Evolutionary conservation across 2,888 invertebrate species (phyloP), one percentile per base, ranked within the genome.

Genomic region (Abscondita cerata): DNA sequence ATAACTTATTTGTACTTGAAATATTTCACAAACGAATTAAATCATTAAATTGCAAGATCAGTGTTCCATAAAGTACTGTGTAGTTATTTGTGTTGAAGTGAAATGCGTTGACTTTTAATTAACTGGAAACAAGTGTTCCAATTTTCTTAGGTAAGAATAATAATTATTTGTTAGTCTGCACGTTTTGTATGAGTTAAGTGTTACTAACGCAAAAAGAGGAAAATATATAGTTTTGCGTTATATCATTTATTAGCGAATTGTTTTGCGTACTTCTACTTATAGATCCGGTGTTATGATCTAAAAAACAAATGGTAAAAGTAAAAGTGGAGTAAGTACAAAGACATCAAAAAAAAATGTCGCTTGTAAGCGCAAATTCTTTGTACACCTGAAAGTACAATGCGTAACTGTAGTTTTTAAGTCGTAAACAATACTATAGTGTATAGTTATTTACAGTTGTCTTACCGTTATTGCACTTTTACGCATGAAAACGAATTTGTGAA

Each of bases 111-210:
- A 70, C 58, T 62, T 59, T 59, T 62, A 52, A 64, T 58, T 68
- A 66, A 65, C 64, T 63, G 68, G 63, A 68, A 68, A 67, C 70
- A 64, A 65, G 58, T 67, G 70, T 69, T 71, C 70, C 59, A 72
- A 60, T 65, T 68, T 65, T 53, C 62, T 56, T 60, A 59, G 66
- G 69, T 66, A 68, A 64, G 63, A 59, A 56, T 52, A 50, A 25
- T 13, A 50, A 55, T 51, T 56, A 52, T 25, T 11, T 25, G 34
- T 51, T 51, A 51, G 33, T 34, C 5, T 31, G 19, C 15, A 20
- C 1, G 15, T 31, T 31, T 48, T 48, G 31, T 48, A 48, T 4
- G 6, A 25, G 25, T 6, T 25, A 25, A 25, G 25, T 25, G 25
- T 25, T 25, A 25, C 25, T 6, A 25, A 25, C 2, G 4, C 25